Conservation (phyloP, 2,113 vertebrate genomes). For the Kryptolebias marmoratus region DNA sequence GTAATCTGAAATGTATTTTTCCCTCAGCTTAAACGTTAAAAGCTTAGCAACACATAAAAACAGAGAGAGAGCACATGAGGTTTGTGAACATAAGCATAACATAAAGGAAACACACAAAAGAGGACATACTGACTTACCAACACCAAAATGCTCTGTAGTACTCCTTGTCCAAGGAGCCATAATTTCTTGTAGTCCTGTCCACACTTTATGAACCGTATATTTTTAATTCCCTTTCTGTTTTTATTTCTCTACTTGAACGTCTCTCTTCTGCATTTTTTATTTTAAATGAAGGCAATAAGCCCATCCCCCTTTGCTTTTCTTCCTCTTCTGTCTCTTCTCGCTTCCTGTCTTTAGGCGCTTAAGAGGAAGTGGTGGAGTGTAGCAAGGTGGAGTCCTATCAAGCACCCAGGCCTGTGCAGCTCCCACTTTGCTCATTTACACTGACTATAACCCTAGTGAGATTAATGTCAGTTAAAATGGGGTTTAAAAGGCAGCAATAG, state of each 20-base stretch:
- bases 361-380: conserved; percentile 68
- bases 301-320: conserved; percentile 71
- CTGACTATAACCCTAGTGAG: background rate
- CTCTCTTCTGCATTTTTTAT: conserved; percentile 62
- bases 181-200: conserved; percentile 24
- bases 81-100: conserved; percentile 10
- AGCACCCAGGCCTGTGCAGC: conserved; percentile 20
- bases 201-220: background rate
- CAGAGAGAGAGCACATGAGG: background rate
- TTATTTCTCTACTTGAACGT: conserved; percentile 41
- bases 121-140: conserved; percentile 72
- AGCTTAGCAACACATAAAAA: background rate
- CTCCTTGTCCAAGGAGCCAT: conserved; percentile 79
- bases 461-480: background rate
- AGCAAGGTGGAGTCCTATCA: conserved; percentile 60
- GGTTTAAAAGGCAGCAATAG: background rate
- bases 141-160: conserved; percentile 69
- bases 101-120: background rate
- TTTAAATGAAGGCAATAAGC: conserved; percentile 59
- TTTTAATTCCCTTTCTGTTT: conserved; percentile 32
- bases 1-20: background rate
- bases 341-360: conserved; percentile 65
- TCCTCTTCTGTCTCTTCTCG: conserved; percentile 77
- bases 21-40: background rate
- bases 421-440: conserved; percentile 22